Percentiles rank a stretch among this genome's conserved stretches.
phyloP scores from a whole-genome alignment of 2,797 vertebrate species.

The Schizopygopsis pylzovi region DNA sequence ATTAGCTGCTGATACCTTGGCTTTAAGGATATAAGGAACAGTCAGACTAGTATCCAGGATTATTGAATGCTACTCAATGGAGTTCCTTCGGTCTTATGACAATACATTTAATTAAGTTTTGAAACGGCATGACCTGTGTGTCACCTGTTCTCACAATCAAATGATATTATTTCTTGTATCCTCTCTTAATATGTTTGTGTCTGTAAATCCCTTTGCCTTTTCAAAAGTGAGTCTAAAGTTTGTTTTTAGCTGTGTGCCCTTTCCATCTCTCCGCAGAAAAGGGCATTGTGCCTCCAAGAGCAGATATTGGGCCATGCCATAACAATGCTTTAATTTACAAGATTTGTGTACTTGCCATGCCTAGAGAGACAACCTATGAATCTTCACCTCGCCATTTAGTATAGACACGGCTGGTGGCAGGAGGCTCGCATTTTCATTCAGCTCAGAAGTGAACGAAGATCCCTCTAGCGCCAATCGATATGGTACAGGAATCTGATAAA shows the following conservation, averaged over 20 bases:
- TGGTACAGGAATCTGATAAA: constrained; percentile 62
- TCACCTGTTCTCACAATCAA: background rate
- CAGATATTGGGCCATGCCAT: constrained; percentile 67
- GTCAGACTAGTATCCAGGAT: constrained; percentile 27
- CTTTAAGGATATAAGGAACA: background rate
- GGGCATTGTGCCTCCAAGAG: constrained; percentile 60
- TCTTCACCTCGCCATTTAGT: constrained; percentile 55
- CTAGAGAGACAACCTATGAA: constrained; percentile 64
- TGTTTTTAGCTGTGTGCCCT: constrained; percentile 69
- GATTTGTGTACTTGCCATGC: constrained; percentile 71
- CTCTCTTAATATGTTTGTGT: background rate
- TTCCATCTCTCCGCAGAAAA: constrained; percentile 65
- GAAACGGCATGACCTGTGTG: background rate
- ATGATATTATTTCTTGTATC: constrained; percentile 17
- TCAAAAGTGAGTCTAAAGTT: constrained; percentile 59
- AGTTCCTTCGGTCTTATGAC: background rate
- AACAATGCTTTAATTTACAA: constrained; percentile 72
- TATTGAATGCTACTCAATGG: background rate
- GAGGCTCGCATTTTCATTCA: constrained; percentile 38
- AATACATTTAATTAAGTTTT: constrained; percentile 8
- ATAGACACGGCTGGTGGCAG: constrained; percentile 32
- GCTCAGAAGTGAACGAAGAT: constrained; percentile 54
- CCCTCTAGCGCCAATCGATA: constrained; percentile 60
- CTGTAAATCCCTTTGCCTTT: constrained; percentile 37
- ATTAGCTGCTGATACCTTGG: constrained; percentile 25